These are phyloP conservation scores for Antheraea yamamai DNA, from an alignment of 2,888 invertebrate genomes.

Conservation along the genomic window DNA sequence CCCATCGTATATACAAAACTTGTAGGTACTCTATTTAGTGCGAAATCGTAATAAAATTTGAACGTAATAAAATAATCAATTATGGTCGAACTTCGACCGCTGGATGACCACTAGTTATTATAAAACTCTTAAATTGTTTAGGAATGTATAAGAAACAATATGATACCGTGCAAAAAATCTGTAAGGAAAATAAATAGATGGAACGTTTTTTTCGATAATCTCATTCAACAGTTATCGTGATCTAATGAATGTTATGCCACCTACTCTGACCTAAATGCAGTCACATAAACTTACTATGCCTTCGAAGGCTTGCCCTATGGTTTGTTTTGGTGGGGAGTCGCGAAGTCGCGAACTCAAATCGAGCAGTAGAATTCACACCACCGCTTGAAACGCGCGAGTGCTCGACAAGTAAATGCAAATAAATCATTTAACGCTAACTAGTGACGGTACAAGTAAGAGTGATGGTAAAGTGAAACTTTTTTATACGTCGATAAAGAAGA, in stretches of 20 bases:
- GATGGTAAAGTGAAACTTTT: conserved; percentile 69
- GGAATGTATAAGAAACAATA: neutral
- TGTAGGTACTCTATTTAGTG: no score
- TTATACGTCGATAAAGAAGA: conserved; percentile 25
- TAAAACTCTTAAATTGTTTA: neutral
- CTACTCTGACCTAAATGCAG: conserved; percentile 44
- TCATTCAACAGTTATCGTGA: neutral
- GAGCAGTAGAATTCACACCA: conserved; percentile 59
- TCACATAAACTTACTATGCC: conserved; percentile 45
- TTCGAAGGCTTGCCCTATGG: conserved; percentile 49
- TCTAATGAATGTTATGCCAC: conserved; percentile 17
- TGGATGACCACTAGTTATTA: no score
- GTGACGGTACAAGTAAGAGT: conserved; percentile 59
- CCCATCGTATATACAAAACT: no score
- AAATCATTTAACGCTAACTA: conserved; percentile 43
- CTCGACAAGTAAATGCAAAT: conserved; percentile 43
- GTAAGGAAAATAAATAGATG: neutral
- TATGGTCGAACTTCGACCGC: no score
- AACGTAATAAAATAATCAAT: no score
- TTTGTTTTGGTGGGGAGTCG: conserved; percentile 56
- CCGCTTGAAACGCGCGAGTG: conserved; percentile 46
- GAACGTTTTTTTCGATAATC: neutral
- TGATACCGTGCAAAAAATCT: neutral
- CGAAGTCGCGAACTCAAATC: conserved; percentile 40
- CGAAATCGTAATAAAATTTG: no score